Percentiles rank a stretch among this genome's conserved stretches.
These are phyloP conservation scores for Dasypogon diadema DNA, from an alignment of 2,888 invertebrate genomes.

Conservation along the genomic window DNA sequence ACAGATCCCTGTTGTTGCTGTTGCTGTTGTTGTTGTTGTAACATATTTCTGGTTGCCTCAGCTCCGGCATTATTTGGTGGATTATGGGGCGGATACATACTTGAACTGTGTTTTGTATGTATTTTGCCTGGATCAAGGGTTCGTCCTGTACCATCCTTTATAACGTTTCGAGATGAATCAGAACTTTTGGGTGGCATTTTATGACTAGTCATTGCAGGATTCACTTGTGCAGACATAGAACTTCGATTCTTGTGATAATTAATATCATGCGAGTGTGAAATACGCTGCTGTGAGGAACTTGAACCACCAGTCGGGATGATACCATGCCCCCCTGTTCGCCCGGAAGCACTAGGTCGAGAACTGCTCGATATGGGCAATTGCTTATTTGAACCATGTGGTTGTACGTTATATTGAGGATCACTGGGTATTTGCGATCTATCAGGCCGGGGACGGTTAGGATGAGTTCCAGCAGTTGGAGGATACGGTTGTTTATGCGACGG, in stretches of 20 bases:
- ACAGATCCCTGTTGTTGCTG: slow-evolving; percentile 48
- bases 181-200: slow-evolving; percentile 56
- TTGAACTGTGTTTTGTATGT: slow-evolving; percentile 52
- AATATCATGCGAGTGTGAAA: slow-evolving; percentile 59
- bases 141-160: slow-evolving; percentile 57
- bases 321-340: slow-evolving; percentile 58
- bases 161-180: slow-evolving; percentile 55
- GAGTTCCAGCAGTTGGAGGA: slow-evolving; percentile 36
- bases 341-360: slow-evolving; percentile 56
- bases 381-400: slow-evolving; percentile 54
- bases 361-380: slow-evolving; percentile 56
- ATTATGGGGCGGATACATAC: slow-evolving; percentile 55
- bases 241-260: slow-evolving; percentile 63
- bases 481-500: slow-evolving; percentile 58
- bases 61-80: slow-evolving; percentile 56
- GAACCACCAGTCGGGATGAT: slow-evolving; percentile 50
- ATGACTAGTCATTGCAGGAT: slow-evolving; percentile 56
- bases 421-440: slow-evolving; percentile 59
- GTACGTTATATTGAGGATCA: slow-evolving; percentile 57
- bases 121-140: slow-evolving; percentile 56
- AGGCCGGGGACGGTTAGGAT: slow-evolving; percentile 59
- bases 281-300: slow-evolving; percentile 52
- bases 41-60: slow-evolving; percentile 58
- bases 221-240: slow-evolving; percentile 54
- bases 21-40: too few relatives aligned